A percentile compares a stretch with the other conserved stretches of the same genome.
Conservation (phyloP, 2,888 invertebrate species). For the Vesta saturnalis region DNA sequence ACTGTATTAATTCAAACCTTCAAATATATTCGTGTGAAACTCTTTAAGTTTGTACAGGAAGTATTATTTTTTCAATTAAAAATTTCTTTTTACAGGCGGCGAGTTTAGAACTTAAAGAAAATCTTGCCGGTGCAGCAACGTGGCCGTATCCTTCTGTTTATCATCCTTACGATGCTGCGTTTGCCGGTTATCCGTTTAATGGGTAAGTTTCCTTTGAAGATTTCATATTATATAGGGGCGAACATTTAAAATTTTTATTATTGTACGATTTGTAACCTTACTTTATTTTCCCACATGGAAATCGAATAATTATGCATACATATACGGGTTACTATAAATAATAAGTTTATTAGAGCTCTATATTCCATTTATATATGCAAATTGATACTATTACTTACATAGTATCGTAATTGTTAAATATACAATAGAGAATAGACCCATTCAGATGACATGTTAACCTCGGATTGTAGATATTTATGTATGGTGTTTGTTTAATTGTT, state of each 20-base stretch:
- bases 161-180: conserved; percentile 93
- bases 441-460: conserved; percentile 11
- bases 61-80: neutral
- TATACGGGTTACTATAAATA: conserved; percentile 17
- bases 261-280: neutral
- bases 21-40: conserved; percentile 2
- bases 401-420: conserved; percentile 7
- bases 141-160: conserved; percentile 94
- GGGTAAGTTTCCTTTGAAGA: conserved; percentile 75
- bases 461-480: conserved; percentile 11
- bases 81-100: conserved; percentile 71
- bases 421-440: neutral
- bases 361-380: conserved; percentile 13
- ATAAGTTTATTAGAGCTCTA: neutral
- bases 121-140: conserved; percentile 82
- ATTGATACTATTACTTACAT: conserved; percentile 9
- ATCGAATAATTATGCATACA: conserved; percentile 6
- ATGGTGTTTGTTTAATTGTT: neutral
- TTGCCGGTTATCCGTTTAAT: conserved; percentile 94
- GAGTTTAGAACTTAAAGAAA: conserved; percentile 89
- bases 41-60: neutral
- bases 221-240: neutral
- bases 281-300: conserved; percentile 7
- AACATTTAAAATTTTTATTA: conserved; percentile 2
- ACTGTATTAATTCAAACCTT: too few species aligned